Base-by-base conservation (phyloP, 37 sponge, comb jelly and placozoan species). In the Aplysina aerophoba region DNA sequence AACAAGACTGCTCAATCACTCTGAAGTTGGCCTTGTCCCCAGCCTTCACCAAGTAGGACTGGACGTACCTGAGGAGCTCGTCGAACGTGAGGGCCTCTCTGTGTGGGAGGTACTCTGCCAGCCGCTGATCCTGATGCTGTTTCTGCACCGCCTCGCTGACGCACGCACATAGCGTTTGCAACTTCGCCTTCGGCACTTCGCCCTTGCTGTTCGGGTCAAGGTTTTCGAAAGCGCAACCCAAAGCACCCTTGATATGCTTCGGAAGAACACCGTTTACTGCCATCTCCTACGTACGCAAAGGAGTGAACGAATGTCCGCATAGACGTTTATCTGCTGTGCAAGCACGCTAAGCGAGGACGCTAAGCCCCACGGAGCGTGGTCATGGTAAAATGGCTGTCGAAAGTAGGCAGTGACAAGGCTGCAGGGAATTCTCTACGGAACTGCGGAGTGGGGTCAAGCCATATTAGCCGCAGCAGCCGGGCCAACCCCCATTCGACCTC, bases 41-140 rank as follows among this genome's bases (percentile, higher is more conserved):
- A 53, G 50, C 24, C 53, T 50, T 75, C 33, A 69, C 71, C 30
- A 69, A 12, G 71, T 69, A 69, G 78, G 78, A 75, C 54, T 75
- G 54, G 25, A 75, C 54, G 54, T 53, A 75, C 24, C 54, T 8
- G 21, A 75, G 20, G 21, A 75, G 22, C 54, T 75, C 78, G 1
- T 75, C 78, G 25, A 75, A 75, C 24, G 78, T 75, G 50, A 75
- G 20, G 4, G 78, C 31, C 0, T 41, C 25, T 41, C 25, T 75
- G 44, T 75, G 25, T 31, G 78, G 78, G 24, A 53, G 44, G 25
- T 53, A 75, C 14, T 41, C 78, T 40, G 2, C 2, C n/a, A 75
- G 54, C 53, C 41, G 78, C 53, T 75, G 37, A 2, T 75, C 78
- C 39, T 41, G 78, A 50, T 75, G 78, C 4, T 41, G 40, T 3